A percentile compares a stretch with the other conserved stretches of the same genome.
These are phyloP conservation scores for Drepana falcataria DNA, from an alignment of 2,888 invertebrate genomes.

Conservation along the genomic window DNA sequence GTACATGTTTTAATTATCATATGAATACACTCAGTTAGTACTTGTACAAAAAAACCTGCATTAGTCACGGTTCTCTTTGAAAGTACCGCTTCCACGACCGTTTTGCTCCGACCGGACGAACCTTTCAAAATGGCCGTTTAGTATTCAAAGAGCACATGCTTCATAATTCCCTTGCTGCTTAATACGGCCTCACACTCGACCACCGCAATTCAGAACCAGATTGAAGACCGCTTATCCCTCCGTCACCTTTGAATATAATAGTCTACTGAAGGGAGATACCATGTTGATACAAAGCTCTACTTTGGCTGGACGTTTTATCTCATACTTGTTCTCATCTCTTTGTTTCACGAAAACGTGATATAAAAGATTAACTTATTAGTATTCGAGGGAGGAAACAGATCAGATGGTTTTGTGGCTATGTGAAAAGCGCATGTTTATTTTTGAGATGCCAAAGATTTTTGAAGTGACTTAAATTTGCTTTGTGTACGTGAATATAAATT, in stretches of 20 bases:
- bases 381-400: slow-evolving; percentile 57
- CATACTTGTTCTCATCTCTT: slow-evolving; percentile 68
- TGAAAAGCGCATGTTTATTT: slow-evolving; percentile 45
- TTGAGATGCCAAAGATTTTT: slow-evolving; percentile 7
- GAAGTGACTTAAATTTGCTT: neutral
- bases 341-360: slow-evolving; percentile 75
- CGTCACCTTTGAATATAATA: slow-evolving; percentile 19
- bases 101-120: slow-evolving; percentile 34
- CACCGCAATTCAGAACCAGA: slow-evolving; percentile 49
- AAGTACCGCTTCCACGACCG: slow-evolving; percentile 36
- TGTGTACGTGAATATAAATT: neutral
- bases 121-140: slow-evolving; percentile 60
- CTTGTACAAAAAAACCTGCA: slow-evolving; percentile 28
- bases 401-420: slow-evolving; percentile 43
- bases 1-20: slow-evolving; percentile 48
- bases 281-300: slow-evolving; percentile 35
- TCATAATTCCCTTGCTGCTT: slow-evolving; percentile 73
- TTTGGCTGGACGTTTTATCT: slow-evolving; percentile 49
- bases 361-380: slow-evolving; percentile 78
- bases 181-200: slow-evolving; percentile 68
- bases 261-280: slow-evolving; percentile 14
- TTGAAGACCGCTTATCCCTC: slow-evolving; percentile 32
- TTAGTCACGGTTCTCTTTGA: slow-evolving; percentile 45
- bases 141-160: slow-evolving; percentile 71
- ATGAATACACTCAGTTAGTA: slow-evolving; percentile 33